These are phyloP conservation scores for Myxocyprinus asiaticus DNA, from an alignment of 2,113 vertebrate genomes.

Conservation along the genomic window DNA sequence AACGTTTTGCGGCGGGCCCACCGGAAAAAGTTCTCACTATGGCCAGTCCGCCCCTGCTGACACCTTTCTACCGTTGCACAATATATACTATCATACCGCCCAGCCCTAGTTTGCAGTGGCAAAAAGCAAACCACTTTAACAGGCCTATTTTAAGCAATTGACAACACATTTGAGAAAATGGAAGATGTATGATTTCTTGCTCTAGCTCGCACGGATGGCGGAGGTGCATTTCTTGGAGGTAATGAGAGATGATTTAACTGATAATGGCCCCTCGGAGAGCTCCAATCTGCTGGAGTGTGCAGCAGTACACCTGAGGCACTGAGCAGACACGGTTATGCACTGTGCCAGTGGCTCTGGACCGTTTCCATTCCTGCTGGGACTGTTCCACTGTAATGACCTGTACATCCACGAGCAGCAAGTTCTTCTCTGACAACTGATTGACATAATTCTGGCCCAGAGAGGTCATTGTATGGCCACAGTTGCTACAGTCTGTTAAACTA, in stretches of 20 bases:
- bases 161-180: slow-evolving; percentile 30
- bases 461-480: not conserved
- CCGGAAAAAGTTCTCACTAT: no score
- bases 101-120: not conserved
- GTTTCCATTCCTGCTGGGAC: not conserved
- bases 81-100: no score
- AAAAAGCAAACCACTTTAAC: not conserved
- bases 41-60: no score
- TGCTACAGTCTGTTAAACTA: not conserved
- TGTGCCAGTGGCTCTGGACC: not conserved
- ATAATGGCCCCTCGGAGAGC: slow-evolving; percentile 17
- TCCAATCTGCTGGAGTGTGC: slow-evolving; percentile 20
- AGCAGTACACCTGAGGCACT: slow-evolving; percentile 13
- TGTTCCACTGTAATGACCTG: not conserved
- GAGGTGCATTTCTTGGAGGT: not conserved
- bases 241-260: slow-evolving; percentile 30
- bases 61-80: no score
- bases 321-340: slow-evolving; percentile 2
- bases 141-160: not conserved
- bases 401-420: not conserved
- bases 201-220: not conserved
- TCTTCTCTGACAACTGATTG: slow-evolving; percentile 15
- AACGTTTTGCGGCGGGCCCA: no score
- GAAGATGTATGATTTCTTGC: not conserved
- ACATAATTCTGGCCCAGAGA: not conserved